These are phyloP conservation scores for Colossoma macropomum DNA, from an alignment of 2,113 vertebrate species.

Conservation along the genomic window DNA sequence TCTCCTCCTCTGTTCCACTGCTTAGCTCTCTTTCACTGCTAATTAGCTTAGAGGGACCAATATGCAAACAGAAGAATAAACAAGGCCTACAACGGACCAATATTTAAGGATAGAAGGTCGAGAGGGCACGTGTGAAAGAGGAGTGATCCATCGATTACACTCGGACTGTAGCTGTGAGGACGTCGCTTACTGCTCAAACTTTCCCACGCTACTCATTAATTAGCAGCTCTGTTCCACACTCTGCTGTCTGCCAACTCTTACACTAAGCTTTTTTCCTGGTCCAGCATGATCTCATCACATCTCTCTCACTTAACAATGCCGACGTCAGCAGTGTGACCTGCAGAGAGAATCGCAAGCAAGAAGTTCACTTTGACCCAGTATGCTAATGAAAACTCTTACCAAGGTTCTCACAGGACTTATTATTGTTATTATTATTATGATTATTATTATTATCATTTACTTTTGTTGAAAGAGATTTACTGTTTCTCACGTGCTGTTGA, in stretches of 20 bases:
- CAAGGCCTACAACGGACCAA: slow-evolving; percentile 14
- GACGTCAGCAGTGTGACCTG: not conserved
- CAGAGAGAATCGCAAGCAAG: not conserved
- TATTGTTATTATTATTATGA: no score
- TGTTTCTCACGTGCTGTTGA: not conserved
- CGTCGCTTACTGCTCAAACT: not conserved
- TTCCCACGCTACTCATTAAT: slow-evolving; percentile 40
- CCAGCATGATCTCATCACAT: not conserved
- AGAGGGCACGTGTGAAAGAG: slow-evolving; percentile 25
- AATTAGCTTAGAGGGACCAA: slow-evolving; percentile 46
- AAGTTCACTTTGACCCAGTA: not conserved
- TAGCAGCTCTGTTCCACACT: slow-evolving; percentile 14
- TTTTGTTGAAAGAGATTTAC: no score
- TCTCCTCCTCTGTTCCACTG: slow-evolving; percentile 5
- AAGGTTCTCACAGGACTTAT: not conserved
- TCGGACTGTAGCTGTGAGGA: not conserved
- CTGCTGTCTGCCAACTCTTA: not conserved
- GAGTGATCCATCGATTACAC: not conserved
- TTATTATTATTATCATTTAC: no score
- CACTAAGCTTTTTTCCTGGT: slow-evolving; percentile 6
- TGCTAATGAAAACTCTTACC: not conserved
- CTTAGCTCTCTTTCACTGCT: slow-evolving; percentile 22
- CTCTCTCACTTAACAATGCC: not conserved
- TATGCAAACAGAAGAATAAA: slow-evolving; percentile 35
- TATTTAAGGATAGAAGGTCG: slow-evolving; percentile 25